A percentile compares a stretch with the other conserved stretches of the same genome.
phyloP scores from a whole-genome alignment of 2,888 invertebrate species.

The Cylindroiulus punctatus region DNA sequence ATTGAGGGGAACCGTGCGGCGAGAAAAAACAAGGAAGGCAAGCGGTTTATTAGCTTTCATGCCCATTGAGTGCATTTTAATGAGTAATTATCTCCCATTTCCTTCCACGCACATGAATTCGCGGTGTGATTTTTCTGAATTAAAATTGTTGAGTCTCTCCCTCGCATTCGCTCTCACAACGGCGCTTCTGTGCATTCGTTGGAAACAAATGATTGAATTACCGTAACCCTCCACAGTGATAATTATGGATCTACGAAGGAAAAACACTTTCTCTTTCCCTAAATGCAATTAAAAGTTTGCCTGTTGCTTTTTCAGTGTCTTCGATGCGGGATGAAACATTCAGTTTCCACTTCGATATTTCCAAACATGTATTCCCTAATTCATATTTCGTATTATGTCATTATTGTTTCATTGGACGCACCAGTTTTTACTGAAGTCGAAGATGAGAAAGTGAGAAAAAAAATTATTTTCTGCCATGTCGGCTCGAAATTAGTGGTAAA shows the following conservation, averaged over 20 bases:
- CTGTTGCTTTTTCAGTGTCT: background rate
- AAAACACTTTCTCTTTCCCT: background rate
- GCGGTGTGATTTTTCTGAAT: conserved; percentile 32
- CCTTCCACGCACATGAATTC: background rate
- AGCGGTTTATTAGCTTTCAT: conserved; percentile 7
- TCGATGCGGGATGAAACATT: background rate
- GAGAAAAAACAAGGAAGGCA: background rate
- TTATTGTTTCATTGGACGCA: too few relatives aligned
- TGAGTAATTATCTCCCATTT: conserved; percentile 27
- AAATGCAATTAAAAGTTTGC: background rate
- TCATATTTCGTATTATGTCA: background rate
- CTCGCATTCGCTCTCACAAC: background rate
- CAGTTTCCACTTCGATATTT: background rate
- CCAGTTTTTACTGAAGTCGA: too few relatives aligned
- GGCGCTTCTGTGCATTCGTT: background rate
- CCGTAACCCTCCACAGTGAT: background rate
- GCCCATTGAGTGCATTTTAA: conserved; percentile 32
- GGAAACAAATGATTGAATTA: conserved; percentile 27
- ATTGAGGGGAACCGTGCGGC: background rate
- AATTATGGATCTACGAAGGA: background rate
- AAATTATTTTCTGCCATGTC: too few relatives aligned
- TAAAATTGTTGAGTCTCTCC: background rate
- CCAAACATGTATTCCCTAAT: background rate
- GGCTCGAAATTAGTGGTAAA: too few relatives aligned
- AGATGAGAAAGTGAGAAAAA: too few relatives aligned